Base-by-base conservation (phyloP, 2,113 vertebrate species). In the Tichodroma muraria region DNA sequence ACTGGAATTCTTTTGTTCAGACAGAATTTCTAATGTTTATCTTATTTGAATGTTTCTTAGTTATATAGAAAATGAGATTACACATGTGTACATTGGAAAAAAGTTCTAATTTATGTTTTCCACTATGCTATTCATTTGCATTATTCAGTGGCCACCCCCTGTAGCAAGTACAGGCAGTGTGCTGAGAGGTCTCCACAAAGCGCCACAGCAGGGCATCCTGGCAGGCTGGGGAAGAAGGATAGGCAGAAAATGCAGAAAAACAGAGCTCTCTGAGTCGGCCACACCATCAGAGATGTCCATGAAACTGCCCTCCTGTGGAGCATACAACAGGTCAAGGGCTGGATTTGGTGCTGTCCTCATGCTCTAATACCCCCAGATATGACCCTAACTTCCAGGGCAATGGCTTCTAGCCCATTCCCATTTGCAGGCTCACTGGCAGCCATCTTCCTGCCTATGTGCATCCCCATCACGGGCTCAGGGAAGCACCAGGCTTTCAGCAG, bases 281-380 rank as follows among this genome's bases (percentile, higher is more conserved):
- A 20, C 9, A 2, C 30, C 0, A 0, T 25, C 52, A 70, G 37
- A 53, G 9, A 3, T 5, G 2, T 15, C 47, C 27, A 14, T 27
- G 30, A 84, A 68, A 27, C 30, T 4, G 1, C 30, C 31, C 5
- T 25, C 25, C 31, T 8, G 8, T 30, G 20, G 8, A 37, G 2
- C 10, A 71, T 20, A 2, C 9, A 50, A 8, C 8, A 60, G 16
- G 17, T n/a, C 59, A 65, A 47, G 45, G 30, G 22, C 15, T 84
- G 69, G 28, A 28, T 64, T 69, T 54, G n/a, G 18, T 23, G 9
- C 14, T 45, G 30, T 16, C 6, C 4, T 60, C 3, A 3, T 33
- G 25, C 13, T 57, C 12, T 13, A 8, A 7, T 10, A 15, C 4
- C 8, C 33, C 11, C 11, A 42, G 38, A 18, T n/a, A 37, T 0